Evolutionary conservation across 2,113 vertebrate species (phyloP).

Genomic region (Pituophis catenifer): DNA sequence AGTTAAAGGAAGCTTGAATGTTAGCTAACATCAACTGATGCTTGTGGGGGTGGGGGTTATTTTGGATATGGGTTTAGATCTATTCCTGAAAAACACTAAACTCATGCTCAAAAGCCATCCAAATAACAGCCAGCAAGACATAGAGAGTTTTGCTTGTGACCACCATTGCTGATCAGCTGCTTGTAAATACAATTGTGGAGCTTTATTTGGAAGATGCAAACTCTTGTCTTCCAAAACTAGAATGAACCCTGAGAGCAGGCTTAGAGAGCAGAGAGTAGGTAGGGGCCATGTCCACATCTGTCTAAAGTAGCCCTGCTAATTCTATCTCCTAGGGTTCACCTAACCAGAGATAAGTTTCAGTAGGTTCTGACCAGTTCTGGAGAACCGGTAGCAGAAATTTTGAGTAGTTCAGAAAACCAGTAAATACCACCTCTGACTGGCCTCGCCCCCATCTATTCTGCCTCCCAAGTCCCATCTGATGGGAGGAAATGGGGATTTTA

Average conservation of each 20-base stretch:
- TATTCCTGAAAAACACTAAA: background rate
- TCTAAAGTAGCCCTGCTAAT: background rate
- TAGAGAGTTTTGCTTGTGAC: background rate
- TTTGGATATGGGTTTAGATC: background rate
- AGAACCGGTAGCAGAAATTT: too few species aligned
- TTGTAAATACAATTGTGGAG: background rate
- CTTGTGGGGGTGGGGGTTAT: background rate
- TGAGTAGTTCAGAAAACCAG: too few species aligned
- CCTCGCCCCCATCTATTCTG: too few species aligned
- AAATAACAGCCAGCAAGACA: background rate
- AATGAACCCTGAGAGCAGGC: background rate
- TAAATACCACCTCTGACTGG: too few species aligned
- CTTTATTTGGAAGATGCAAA: background rate
- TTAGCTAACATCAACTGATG: background rate
- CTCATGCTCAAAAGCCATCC: background rate
- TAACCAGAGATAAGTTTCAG: background rate
- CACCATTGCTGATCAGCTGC: background rate
- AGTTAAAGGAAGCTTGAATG: background rate
- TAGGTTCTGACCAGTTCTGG: too few species aligned
- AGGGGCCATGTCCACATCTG: background rate
- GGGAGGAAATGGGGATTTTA: too few species aligned
- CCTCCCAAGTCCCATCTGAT: too few species aligned
- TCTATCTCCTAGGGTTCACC: background rate
- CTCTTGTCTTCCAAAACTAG: background rate
- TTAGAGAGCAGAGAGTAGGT: background rate